phyloP scores from a whole-genome alignment of 2,113 vertebrate genomes.

The Gymnogyps californianus region DNA sequence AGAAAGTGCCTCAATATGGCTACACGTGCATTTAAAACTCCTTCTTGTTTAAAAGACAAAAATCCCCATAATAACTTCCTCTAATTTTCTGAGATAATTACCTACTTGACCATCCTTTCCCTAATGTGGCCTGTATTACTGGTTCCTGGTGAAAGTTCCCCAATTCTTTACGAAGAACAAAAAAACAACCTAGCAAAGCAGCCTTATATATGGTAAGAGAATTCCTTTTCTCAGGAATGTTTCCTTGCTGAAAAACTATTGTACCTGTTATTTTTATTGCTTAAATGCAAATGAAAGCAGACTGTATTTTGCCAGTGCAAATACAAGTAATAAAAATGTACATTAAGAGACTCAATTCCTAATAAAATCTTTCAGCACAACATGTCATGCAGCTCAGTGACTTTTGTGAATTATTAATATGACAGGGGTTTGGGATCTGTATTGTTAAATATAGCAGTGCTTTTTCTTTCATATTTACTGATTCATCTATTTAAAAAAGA shows the following conservation, averaged over 20 bases:
- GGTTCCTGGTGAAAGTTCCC: neutral
- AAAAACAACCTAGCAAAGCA: neutral
- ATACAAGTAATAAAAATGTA: neutral
- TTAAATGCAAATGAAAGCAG: neutral
- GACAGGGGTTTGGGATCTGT: neutral
- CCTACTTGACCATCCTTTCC: too few relatives aligned
- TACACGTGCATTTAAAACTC: too few relatives aligned
- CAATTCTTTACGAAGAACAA: neutral
- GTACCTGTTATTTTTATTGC: neutral
- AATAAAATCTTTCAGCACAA: neutral
- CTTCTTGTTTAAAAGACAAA: too few relatives aligned
- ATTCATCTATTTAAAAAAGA: neutral
- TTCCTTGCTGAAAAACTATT: neutral
- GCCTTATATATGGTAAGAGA: neutral
- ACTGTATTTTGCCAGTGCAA: neutral
- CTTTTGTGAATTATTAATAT: conserved; percentile 37
- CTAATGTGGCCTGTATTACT: neutral
- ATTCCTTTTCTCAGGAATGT: neutral
- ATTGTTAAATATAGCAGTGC: neutral
- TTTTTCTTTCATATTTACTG: neutral
- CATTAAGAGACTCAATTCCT: neutral
- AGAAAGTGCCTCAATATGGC: too few relatives aligned
- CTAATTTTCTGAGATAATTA: too few relatives aligned
- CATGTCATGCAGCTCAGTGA: neutral
- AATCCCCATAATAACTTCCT: too few relatives aligned